Conservation (phyloP, 2,797 vertebrate species). For the Eremophila alpestris region DNA sequence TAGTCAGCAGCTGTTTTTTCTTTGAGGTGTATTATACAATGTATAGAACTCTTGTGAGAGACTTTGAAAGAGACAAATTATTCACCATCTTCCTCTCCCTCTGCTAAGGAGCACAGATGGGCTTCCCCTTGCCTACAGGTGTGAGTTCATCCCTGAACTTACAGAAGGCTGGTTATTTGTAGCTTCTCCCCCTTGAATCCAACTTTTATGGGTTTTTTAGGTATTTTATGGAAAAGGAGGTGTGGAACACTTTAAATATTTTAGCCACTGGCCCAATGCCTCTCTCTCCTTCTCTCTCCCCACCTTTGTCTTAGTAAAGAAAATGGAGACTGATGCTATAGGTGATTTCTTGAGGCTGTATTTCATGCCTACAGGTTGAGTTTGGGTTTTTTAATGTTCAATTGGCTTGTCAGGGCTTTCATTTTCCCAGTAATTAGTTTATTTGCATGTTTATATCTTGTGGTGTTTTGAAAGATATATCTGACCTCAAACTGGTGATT, state of each 20-base stretch:
- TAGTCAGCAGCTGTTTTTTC: not conserved
- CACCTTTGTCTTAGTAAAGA: rapidly evolving
- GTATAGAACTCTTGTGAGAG: not conserved
- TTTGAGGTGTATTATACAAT: not conserved
- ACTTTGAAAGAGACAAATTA: not conserved
- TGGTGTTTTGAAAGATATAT: not conserved
- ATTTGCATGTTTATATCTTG: not conserved
- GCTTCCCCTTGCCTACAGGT: rapidly evolving
- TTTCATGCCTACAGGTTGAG: not conserved
- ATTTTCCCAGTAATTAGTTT: not conserved
- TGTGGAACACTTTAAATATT: not conserved
- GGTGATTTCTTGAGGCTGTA: not conserved
- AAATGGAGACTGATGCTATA: not conserved
- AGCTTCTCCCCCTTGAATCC: not conserved
- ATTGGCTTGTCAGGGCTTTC: not conserved
- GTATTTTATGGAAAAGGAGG: not conserved
- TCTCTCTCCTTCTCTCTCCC: rapidly evolving
- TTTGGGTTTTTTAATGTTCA: no score
- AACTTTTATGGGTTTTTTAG: rapidly evolving
- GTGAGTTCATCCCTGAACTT: not conserved
- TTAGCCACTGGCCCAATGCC: not conserved
- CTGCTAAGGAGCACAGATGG: not conserved
- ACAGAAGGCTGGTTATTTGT: not conserved
- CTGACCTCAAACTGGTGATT: not conserved
- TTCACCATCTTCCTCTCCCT: not conserved